These are phyloP conservation scores for Chloroclystis v-ata DNA, from an alignment of 2,888 invertebrate genomes.

Conservation along the genomic window DNA sequence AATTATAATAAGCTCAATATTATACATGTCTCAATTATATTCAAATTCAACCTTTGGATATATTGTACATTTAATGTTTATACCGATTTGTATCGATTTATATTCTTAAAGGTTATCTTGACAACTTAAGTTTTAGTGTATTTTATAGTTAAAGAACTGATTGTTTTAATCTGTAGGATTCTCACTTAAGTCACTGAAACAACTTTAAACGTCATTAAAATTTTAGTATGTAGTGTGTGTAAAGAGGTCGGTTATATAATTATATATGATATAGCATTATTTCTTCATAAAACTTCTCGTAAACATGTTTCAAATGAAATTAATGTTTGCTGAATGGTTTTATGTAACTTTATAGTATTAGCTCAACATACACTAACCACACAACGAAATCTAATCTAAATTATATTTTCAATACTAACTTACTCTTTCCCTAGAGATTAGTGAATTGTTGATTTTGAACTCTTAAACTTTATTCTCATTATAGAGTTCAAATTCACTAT, in stretches of 20 bases:
- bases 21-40: conserved; percentile 11
- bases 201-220: no score
- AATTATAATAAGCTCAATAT: conserved; percentile 12
- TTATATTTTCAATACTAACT: conserved; percentile 13
- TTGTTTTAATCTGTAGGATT: conserved; percentile 16
- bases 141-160: conserved; percentile 30
- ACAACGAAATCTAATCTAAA: conserved; percentile 17
- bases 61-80: conserved; percentile 15
- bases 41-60: conserved; percentile 17
- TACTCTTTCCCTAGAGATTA: conserved; percentile 12
- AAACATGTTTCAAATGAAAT: no score
- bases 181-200: not conserved
- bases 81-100: conserved; percentile 17
- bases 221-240: no score
- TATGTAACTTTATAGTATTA: conserved; percentile 2
- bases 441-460: conserved; percentile 11
- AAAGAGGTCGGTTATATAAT: no score
- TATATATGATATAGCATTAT: no score
- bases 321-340: no score
- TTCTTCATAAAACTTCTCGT: no score
- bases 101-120: conserved; percentile 15
- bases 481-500: conserved; percentile 13
- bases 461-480: conserved; percentile 15
- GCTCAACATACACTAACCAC: conserved; percentile 7
- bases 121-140: conserved; percentile 4